Base-by-base conservation (phyloP, 2,113 vertebrate genomes). In the Zapus hudsonius region DNA sequence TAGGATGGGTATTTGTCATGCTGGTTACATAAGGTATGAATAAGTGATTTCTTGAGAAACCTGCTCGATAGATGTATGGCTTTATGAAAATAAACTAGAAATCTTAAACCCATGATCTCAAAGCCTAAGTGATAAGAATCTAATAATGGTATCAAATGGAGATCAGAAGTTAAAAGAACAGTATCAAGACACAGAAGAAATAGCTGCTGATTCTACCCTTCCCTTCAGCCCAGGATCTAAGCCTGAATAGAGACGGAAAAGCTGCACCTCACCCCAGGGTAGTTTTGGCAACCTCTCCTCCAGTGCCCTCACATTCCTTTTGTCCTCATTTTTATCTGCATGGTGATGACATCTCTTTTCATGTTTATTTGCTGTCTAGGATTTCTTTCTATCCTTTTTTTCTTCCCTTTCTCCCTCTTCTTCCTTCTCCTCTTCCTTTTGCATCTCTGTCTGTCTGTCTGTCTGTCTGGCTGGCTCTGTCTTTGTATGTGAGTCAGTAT, bases 31-130 rank as follows among this genome's bases (percentile, higher is more conserved):
- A 75, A 94, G 29, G 61, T 66, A 84, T 80, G 64, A 67, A 63
- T n/a, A 38, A 63, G 70, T 36, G 0, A 27, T 93, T 92, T 75
- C 42, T 90, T 59, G 69, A 83, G 69, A 95, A 66, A 87, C 25
- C 38, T 63, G n/a, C 42, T 82, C 36, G 72, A 1, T 74, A 63
- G 47, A 12, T 33, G 3, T 83, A 64, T 36, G 36, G 59, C 59
- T 94, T 94, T 64, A 88, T 10, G 22, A 76, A 93, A 89, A 93
- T n/a, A 75, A 92, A 42, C 12, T 44, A 72, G 31, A 84, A 72
- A 87, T 27, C 84, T 75, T 89, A 89, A 94, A 57, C 22, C 22
- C 20, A 44, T 33, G 17, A 13, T 86, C 52, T 92, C n/a, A 86
- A 94, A 73, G 36, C 25, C 8, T 19, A 42, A 7, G 1, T 42